Percentiles rank a stretch among this genome's conserved stretches.
phyloP scores from a whole-genome alignment of 2,888 invertebrate genomes.

The Helleia helle region DNA sequence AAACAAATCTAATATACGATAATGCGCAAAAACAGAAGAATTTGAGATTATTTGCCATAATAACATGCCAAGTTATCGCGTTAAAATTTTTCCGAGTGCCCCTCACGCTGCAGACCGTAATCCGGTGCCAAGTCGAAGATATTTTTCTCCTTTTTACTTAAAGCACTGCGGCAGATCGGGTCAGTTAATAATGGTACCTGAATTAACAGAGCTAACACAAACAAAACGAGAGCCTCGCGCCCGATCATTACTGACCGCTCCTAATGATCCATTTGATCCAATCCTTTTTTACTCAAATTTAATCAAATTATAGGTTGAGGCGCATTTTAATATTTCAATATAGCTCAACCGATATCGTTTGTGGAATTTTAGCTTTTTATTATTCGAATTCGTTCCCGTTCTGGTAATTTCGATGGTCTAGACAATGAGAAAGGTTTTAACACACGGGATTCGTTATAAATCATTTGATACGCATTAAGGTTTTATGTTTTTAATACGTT shows the following conservation, averaged over 20 bases:
- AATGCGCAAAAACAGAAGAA: constrained; percentile 18
- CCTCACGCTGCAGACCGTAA: constrained; percentile 25
- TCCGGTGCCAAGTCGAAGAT: constrained; percentile 27
- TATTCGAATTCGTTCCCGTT: constrained; percentile 55
- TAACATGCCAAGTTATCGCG: constrained; percentile 28
- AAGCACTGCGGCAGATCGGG: constrained; percentile 24
- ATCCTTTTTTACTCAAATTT: constrained; percentile 61
- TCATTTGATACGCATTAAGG: constrained; percentile 6
- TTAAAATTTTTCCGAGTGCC: constrained; percentile 27
- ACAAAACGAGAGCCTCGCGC: constrained; percentile 52
- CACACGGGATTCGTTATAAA: constrained; percentile 24
- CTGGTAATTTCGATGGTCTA: constrained; percentile 59
- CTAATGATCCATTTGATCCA: constrained; percentile 65
- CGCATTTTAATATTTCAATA: constrained; percentile 72
- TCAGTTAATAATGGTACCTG: constrained; percentile 39
- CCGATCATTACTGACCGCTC: constrained; percentile 67
- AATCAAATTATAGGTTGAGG: constrained; percentile 72
- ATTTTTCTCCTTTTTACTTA: constrained; percentile 27
- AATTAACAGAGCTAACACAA: constrained; percentile 44
- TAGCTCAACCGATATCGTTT: constrained; percentile 60
- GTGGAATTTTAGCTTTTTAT: constrained; percentile 67
- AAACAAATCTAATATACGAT: constrained; percentile 13
- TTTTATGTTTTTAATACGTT: constrained; percentile 9
- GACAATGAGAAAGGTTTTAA: constrained; percentile 43
- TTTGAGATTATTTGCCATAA: constrained; percentile 24